Conservation (phyloP, 1,140 invertebrate genomes). For the Papilio polyxenes region DNA sequence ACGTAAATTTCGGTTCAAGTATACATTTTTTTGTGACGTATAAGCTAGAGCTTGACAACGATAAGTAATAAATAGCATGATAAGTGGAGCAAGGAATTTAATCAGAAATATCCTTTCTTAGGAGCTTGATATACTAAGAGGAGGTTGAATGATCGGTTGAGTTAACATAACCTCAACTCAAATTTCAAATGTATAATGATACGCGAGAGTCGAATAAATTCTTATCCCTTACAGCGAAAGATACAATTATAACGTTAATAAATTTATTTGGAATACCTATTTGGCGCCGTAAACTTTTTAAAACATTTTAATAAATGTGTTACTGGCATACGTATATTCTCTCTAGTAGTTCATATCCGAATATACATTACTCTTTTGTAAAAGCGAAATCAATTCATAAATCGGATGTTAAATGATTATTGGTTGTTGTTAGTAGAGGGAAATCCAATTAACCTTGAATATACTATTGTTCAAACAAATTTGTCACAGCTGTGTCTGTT, state of each 20-base stretch:
- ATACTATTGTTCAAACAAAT: constrained; percentile 4
- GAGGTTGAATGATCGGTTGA: not conserved
- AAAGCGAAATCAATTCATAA: not conserved
- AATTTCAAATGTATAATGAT: not conserved
- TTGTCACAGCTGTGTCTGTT: not conserved
- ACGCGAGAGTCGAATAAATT: not conserved
- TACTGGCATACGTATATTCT: not conserved
- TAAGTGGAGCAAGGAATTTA: not conserved
- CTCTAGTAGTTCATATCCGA: not conserved
- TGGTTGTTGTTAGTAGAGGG: too few relatives aligned
- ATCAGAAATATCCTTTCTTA: not conserved
- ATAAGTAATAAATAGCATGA: not conserved
- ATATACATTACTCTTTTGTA: not conserved
- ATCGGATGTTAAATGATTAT: not conserved
- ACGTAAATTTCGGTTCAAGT: constrained; percentile 9
- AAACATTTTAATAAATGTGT: too few relatives aligned
- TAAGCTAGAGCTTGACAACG: too few relatives aligned
- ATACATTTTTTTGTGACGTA: not conserved
- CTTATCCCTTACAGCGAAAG: not conserved
- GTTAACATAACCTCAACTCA: not conserved
- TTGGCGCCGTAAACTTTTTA: not conserved
- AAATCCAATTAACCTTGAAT: constrained; percentile 27
- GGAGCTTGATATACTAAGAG: not conserved
- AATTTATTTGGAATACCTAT: not conserved
- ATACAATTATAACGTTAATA: not conserved